Conservation (phyloP, 2,797 vertebrate genomes). For the Clarias laeviceps region DNA sequence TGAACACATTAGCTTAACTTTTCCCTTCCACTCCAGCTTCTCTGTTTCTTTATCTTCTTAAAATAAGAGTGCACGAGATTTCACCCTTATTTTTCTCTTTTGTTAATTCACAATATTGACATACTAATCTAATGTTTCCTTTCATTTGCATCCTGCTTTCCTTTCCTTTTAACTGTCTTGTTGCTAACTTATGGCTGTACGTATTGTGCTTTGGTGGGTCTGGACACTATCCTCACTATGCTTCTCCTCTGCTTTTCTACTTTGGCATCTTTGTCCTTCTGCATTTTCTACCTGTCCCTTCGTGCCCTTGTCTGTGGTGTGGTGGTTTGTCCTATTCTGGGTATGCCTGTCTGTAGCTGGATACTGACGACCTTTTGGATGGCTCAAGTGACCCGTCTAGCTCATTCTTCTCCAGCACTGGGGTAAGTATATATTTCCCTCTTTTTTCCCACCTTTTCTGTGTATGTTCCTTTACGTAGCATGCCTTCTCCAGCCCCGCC, state of each 20-base stretch:
- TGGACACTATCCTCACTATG: conserved; percentile 56
- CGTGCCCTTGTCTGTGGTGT: conserved; percentile 55
- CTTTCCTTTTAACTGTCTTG: conserved; percentile 62
- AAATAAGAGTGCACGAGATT: conserved; percentile 59
- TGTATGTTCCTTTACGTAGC: conserved; percentile 65
- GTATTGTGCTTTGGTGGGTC: conserved; percentile 62
- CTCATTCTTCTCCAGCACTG: conserved; percentile 91
- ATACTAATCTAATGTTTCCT: conserved; percentile 68
- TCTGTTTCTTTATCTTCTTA: conserved; percentile 46
- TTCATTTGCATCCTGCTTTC: conserved; percentile 53
- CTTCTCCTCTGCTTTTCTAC: conserved; percentile 68
- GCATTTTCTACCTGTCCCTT: conserved; percentile 45
- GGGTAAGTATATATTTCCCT: conserved; percentile 85
- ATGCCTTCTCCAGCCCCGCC: conserved; percentile 62
- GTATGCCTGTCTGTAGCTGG: conserved; percentile 85
- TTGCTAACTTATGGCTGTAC: conserved; percentile 62
- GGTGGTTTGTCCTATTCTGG: conserved; percentile 74
- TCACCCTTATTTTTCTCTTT: conserved; percentile 56
- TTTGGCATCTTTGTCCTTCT: conserved; percentile 57
- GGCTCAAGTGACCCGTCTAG: conserved; percentile 90
- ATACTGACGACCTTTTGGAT: conserved; percentile 97
- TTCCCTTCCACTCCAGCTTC: conserved; percentile 44
- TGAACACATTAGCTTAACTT: conserved; percentile 30
- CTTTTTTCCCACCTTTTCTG: conserved; percentile 60
- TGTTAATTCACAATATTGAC: conserved; percentile 60